Evolutionary conservation across 2,113 vertebrate genomes (phyloP).

Genomic region (Tenebrosternarchus preto): DNA sequence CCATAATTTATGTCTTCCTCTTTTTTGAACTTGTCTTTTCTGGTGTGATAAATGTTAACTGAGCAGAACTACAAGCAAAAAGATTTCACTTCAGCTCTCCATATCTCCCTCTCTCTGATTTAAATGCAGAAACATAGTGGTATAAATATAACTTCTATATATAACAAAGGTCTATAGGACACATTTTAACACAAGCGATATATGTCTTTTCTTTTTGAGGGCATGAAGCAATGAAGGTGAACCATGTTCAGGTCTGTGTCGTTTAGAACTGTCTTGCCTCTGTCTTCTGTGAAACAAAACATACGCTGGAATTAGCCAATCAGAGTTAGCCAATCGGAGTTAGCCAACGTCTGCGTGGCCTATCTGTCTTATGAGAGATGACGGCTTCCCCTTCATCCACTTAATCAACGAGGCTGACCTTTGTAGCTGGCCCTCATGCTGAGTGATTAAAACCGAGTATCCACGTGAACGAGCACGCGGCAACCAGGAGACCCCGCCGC

Average conservation of each 20-base stretch:
- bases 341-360: slow-evolving; percentile 45
- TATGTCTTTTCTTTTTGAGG: background rate
- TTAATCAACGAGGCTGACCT: slow-evolving; percentile 75
- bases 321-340: background rate
- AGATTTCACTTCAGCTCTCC: background rate
- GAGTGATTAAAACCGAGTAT: slow-evolving; percentile 75
- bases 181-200: background rate
- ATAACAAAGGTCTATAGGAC: background rate
- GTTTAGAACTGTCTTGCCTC: background rate
- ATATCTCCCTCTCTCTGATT: background rate
- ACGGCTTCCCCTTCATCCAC: slow-evolving; percentile 64
- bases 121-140: background rate
- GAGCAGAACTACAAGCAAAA: slow-evolving; percentile 14
- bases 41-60: slow-evolving; percentile 46
- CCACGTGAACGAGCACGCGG: slow-evolving; percentile 52
- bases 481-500: slow-evolving; percentile 47
- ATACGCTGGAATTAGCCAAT: too few species aligned
- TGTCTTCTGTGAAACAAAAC: background rate
- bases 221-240: background rate
- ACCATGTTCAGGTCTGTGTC: background rate
- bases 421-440: slow-evolving; percentile 69
- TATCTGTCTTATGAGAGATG: slow-evolving; percentile 66
- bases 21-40: slow-evolving; percentile 26
- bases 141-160: background rate
- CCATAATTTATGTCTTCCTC: slow-evolving; percentile 23